Conservation (phyloP, 2,797 vertebrate species). For the Acipenser oxyrinchus region DNA sequence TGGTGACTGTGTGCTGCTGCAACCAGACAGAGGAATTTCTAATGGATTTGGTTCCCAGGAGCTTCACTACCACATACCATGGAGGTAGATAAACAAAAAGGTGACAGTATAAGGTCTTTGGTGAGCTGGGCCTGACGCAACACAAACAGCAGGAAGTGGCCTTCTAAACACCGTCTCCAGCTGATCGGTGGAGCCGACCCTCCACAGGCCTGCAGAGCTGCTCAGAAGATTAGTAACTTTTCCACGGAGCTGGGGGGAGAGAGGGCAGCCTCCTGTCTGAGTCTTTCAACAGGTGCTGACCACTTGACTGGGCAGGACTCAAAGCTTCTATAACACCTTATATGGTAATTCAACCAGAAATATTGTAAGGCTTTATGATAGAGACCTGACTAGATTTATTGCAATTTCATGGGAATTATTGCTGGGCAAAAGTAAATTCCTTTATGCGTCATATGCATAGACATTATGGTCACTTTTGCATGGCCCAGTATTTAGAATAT, state of each 20-base stretch:
- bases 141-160: constrained; percentile 47
- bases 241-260: constrained; percentile 4
- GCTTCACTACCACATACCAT: constrained; percentile 3
- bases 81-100: constrained; percentile 40
- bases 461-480: no score
- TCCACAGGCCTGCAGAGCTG: constrained; percentile 28
- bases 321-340: constrained; percentile 5
- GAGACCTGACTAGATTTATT: not conserved
- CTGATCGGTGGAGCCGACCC: constrained; percentile 37
- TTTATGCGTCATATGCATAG: no score
- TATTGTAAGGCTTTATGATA: not conserved
- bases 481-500: no score
- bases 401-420: not conserved
- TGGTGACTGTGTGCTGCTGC: not conserved
- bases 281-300: constrained; percentile 22
- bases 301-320: not conserved
- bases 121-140: constrained; percentile 43
- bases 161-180: constrained; percentile 43
- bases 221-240: constrained; percentile 19
- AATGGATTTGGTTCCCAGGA: constrained; percentile 4
- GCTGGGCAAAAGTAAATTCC: no score
- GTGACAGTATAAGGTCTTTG: constrained; percentile 38
- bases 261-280: constrained; percentile 16
- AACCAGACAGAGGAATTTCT: not conserved
- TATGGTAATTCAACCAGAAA: not conserved